A percentile compares a stretch with the other conserved stretches of the same genome.
Evolutionary conservation across 1,140 invertebrate species (phyloP).

Genomic region (Aphaenogaster rudis): DNA sequence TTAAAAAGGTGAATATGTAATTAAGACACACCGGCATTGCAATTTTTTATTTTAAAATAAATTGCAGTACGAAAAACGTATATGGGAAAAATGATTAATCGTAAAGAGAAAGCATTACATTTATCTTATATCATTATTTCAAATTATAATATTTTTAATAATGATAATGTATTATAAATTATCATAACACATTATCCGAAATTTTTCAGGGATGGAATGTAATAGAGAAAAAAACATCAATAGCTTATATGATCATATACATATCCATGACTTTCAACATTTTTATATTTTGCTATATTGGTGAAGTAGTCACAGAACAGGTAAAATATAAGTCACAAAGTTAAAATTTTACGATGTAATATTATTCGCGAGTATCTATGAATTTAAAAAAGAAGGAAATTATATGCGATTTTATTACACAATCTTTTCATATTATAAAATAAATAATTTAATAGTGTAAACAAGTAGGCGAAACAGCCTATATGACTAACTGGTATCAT

Average conservation of each 20-base stretch:
- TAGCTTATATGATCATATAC: slow-evolving; percentile 65
- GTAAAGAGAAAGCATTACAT: slow-evolving; percentile 64
- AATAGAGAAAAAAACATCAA: slow-evolving; percentile 48
- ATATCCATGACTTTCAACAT: slow-evolving; percentile 76
- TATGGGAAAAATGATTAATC: neutral
- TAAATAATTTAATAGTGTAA: slow-evolving; percentile 65
- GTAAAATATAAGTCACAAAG: slow-evolving; percentile 41
- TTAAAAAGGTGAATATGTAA: slow-evolving; percentile 52
- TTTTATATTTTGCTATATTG: slow-evolving; percentile 77
- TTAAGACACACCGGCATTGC: neutral
- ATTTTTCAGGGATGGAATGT: slow-evolving; percentile 74
- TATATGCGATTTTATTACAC: neutral
- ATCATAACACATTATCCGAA: neutral
- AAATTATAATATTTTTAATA: neutral
- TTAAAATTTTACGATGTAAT: neutral
- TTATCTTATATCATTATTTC: slow-evolving; percentile 70
- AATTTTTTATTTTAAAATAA: neutral
- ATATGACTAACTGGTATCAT: slow-evolving; percentile 72
- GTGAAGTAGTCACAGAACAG: slow-evolving; percentile 71
- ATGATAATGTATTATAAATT: neutral
- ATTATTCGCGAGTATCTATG: neutral
- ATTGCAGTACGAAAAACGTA: neutral
- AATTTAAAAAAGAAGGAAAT: neutral
- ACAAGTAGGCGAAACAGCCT: slow-evolving; percentile 63
- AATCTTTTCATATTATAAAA: slow-evolving; percentile 23